phyloP scores from a whole-genome alignment of 2,888 invertebrate genomes.

The Cheilosia vernalis region DNA sequence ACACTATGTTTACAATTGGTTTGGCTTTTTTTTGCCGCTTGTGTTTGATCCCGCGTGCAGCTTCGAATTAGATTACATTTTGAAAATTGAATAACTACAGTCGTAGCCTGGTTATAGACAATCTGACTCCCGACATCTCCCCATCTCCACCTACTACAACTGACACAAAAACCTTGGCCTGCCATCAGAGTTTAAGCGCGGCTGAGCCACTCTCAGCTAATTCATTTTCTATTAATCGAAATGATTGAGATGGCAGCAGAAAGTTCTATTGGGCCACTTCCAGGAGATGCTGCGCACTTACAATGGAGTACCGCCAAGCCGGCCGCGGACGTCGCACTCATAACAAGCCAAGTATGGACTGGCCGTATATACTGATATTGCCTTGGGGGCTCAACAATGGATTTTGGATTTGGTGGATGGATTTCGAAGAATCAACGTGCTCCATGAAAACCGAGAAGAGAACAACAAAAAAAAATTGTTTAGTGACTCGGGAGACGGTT shows the following conservation, averaged over 20 bases:
- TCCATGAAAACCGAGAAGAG: conserved; percentile 47
- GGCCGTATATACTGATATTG: conserved; percentile 1
- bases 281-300: conserved; percentile 68
- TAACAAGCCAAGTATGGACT: conserved; percentile 45
- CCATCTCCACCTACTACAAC: conserved; percentile 18
- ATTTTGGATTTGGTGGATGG: conserved; percentile 55
- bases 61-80: conserved; percentile 15
- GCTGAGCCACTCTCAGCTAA: conserved; percentile 57
- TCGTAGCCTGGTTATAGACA: neutral
- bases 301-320: conserved; percentile 42
- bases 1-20: conserved; percentile 63
- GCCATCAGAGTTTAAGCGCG: neutral
- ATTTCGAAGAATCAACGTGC: conserved; percentile 69
- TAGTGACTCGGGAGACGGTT: conserved; percentile 49
- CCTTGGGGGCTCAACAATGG: conserved; percentile 56
- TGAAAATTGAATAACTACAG: conserved; percentile 18
- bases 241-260: conserved; percentile 71
- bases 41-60: neutral
- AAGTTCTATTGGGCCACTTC: conserved; percentile 69
- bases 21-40: conserved; percentile 2
- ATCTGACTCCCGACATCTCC: conserved; percentile 19
- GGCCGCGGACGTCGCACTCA: conserved; percentile 36
- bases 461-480: conserved; percentile 33
- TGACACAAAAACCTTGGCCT: neutral
- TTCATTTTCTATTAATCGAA: conserved; percentile 64